These are phyloP conservation scores for Xenopus tropicalis DNA, from an alignment of 2,113 vertebrate genomes.

Conservation along the genomic window DNA sequence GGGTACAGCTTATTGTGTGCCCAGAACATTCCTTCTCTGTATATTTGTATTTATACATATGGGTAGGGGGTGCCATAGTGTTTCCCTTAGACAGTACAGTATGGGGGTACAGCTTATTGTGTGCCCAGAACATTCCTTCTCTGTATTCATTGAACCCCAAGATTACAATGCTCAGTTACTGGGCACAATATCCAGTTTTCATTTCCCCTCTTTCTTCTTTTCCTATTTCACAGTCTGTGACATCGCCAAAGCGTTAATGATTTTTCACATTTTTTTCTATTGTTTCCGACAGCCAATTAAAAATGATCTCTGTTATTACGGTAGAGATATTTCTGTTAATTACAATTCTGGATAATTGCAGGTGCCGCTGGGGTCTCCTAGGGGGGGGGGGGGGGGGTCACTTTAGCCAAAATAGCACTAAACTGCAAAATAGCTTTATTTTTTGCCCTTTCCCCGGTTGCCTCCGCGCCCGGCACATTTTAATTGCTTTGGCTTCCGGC, in stretches of 20 bases:
- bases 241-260: background rate
- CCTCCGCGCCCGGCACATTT: conserved; percentile 28
- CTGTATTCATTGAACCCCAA: no score
- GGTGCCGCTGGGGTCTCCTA: background rate
- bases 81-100: no score
- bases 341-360: background rate
- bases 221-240: background rate
- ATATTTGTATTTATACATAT: no score
- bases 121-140: no score
- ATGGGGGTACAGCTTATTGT: no score
- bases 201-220: background rate
- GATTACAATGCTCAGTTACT: background rate
- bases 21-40: no score
- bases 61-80: no score
- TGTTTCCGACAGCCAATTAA: conserved; percentile 8
- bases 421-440: conserved; percentile 34
- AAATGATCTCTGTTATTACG: background rate
- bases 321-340: background rate
- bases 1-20: no score
- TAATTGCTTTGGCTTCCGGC: conserved; percentile 54
- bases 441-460: conserved; percentile 30
- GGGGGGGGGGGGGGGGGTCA: conserved; percentile 8
- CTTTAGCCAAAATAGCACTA: conserved; percentile 4
- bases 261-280: conserved; percentile 3
- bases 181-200: conserved; percentile 2